Evolutionary conservation across 2,888 invertebrate species (phyloP), one percentile per base, ranked within the genome.

Genomic region (Trichacis sp.): DNA sequence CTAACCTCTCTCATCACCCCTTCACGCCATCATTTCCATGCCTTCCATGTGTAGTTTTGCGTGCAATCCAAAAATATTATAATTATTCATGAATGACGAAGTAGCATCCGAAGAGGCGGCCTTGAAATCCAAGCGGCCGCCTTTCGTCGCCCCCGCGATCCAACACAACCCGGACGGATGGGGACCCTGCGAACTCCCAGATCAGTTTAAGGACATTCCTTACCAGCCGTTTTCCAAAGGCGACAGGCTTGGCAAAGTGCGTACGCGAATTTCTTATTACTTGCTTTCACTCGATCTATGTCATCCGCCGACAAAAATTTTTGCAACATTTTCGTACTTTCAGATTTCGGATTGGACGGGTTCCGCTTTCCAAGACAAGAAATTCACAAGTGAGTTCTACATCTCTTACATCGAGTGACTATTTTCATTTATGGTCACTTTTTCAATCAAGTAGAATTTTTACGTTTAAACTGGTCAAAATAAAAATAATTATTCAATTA

Each of bases 171-270:
- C 93, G 1, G 90, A 89, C 71, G 98, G 98, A 82, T 99, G 98
- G 98, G 98, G 99, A 11, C 99, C 99, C 43, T 94, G 93, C 86
- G 94, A 94, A 84, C 88, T 97, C 85, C 96, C 97, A 53, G 95
- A 95, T 63, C 94, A 95, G 79, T 97, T 96, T 85, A 92, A 93
- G 80, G 96, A 97, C 85, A 95, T 97, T 91, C 98, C 98, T 8
- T 99, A 98, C 86, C 98, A 99, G 86, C 98, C 98, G 38, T 99
- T 98, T 85, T 97, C 98, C 74, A 99, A 99, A 87, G 96, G 96
- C 65, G 98, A 99, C 85, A 92, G 98, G 74, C 88, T 99, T 71
- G 99, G 99, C 75, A 98, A 98, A 89, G 98, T 98, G 62, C 56
- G 68, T 36, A 33, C 2, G 2, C n/a, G n/a, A 33, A 11, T 33